These are phyloP conservation scores for Clarias magur DNA, from an alignment of 2,113 vertebrate species.

Conservation along the genomic window DNA sequence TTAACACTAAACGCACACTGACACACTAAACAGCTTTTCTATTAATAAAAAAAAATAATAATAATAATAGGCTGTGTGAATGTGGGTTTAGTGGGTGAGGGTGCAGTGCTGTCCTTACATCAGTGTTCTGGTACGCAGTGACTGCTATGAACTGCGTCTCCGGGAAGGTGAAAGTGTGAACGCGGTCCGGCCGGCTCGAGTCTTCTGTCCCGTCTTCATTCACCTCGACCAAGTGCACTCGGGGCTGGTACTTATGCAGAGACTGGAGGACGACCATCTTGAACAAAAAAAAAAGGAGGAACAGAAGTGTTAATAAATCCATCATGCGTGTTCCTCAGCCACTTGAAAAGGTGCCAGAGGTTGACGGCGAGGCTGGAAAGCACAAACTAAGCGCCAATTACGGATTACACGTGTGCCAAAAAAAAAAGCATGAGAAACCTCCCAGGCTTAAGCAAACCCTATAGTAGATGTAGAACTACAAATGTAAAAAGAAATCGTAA, in stretches of 20 bases:
- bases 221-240: constrained; percentile 96
- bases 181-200: constrained; percentile 87
- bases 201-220: constrained; percentile 97
- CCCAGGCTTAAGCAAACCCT: neutral
- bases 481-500: neutral
- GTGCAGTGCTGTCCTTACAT: constrained; percentile 75
- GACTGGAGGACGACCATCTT: constrained; percentile 99
- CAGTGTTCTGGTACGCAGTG: constrained; percentile 97
- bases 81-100: neutral
- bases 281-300: constrained; percentile 30
- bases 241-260: constrained; percentile 96
- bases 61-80: neutral
- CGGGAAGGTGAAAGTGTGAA: constrained; percentile 96
- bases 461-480: too few relatives aligned
- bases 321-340: neutral
- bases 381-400: constrained; percentile 15
- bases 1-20: neutral
- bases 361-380: neutral
- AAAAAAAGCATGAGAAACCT: neutral
- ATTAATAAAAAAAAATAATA: too few relatives aligned
- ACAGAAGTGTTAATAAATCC: constrained; percentile 13
- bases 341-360: constrained; percentile 15
- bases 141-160: constrained; percentile 98
- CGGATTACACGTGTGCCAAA: neutral
- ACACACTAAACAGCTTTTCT: neutral